Percentiles rank a stretch among this genome's conserved stretches.
Evolutionary conservation across 2,797 vertebrate genomes (phyloP).

Genomic region (Tiaroga cobitis): DNA sequence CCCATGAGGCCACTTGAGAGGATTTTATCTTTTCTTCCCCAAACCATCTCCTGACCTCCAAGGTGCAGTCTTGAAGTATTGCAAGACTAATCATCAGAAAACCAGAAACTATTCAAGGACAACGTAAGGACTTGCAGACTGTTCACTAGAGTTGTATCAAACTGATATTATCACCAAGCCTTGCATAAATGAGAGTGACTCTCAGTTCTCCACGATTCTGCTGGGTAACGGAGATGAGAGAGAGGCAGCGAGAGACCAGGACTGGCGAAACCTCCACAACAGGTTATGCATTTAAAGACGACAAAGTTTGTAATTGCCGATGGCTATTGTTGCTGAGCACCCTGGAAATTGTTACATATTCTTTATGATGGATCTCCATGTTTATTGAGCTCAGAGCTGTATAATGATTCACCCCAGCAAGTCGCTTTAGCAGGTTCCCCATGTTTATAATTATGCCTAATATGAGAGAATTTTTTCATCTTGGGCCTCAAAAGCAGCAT

Average conservation of each 20-base stretch:
- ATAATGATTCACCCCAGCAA: slow-evolving; percentile 26
- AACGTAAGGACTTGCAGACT: slow-evolving; percentile 10
- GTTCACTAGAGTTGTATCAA: slow-evolving; percentile 28
- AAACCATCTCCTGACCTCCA: neutral
- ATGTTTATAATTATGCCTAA: slow-evolving; percentile 50
- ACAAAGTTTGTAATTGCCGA: slow-evolving; percentile 33
- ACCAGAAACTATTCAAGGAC: slow-evolving; percentile 38
- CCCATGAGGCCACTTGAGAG: too few relatives aligned
- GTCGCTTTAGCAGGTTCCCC: neutral
- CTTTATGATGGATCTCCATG: slow-evolving; percentile 49
- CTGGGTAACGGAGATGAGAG: slow-evolving; percentile 1
- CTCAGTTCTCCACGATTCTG: slow-evolving; percentile 13
- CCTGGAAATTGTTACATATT: slow-evolving; percentile 43
- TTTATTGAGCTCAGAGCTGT: slow-evolving; percentile 42
- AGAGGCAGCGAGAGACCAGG: neutral
- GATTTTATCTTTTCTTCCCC: neutral
- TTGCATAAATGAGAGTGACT: slow-evolving; percentile 30
- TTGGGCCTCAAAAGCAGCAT: slow-evolving; percentile 6
- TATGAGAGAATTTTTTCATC: neutral
- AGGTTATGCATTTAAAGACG: slow-evolving; percentile 20
- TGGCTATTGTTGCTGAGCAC: slow-evolving; percentile 36
- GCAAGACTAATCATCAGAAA: slow-evolving; percentile 37
- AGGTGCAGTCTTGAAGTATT: neutral
- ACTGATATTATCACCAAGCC: slow-evolving; percentile 8
- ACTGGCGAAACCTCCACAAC: neutral